Evolutionary conservation across 2,888 invertebrate genomes (phyloP).

Genomic region (Cataglyphis cursor): DNA sequence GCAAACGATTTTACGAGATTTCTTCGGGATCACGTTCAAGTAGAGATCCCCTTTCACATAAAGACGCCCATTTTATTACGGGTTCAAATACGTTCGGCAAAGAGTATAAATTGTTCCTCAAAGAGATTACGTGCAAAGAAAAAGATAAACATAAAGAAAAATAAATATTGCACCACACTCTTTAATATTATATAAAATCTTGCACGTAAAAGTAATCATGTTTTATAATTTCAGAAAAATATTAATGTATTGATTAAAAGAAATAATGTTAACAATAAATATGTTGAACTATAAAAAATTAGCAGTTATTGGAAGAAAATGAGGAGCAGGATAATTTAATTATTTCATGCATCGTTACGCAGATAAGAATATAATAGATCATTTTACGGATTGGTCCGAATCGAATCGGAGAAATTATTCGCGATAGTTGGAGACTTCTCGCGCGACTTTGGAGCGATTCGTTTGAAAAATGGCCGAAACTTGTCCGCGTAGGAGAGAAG

Average conservation of each 20-base stretch:
- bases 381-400: conserved; percentile 10
- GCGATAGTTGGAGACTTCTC: conserved; percentile 14
- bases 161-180: background rate
- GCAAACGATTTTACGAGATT: conserved; percentile 3
- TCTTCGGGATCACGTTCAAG: conserved; percentile 26
- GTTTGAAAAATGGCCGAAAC: conserved; percentile 46
- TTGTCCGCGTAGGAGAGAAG: conserved; percentile 24
- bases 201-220: background rate
- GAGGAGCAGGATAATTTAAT: background rate
- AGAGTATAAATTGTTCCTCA: conserved; percentile 23
- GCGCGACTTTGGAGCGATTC: conserved; percentile 13
- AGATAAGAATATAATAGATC: conserved; percentile 19
- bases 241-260: background rate
- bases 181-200: background rate
- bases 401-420: conserved; percentile 30
- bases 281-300: background rate
- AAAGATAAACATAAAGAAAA: background rate
- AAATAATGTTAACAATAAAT: background rate
- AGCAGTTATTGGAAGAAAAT: background rate
- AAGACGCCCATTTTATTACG: conserved; percentile 34
- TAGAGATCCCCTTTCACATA: conserved; percentile 18
- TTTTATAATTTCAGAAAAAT: background rate
- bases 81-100: background rate
- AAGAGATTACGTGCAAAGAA: background rate
- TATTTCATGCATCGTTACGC: background rate